Percentiles rank a stretch among this genome's conserved stretches.
phyloP scores from a whole-genome alignment of 1,140 invertebrate species.

The Pomacea maculata region DNA sequence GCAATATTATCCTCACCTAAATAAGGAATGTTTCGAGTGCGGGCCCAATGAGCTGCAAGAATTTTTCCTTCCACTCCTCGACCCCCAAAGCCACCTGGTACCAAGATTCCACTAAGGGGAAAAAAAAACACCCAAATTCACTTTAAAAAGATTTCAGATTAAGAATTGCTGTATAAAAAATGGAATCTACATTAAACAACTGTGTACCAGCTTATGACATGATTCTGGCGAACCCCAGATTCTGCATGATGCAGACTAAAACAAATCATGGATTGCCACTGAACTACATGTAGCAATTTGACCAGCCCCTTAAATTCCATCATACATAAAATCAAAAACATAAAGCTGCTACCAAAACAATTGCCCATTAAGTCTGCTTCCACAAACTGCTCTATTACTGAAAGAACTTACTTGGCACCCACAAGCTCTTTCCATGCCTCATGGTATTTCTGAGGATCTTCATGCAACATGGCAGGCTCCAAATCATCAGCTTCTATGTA shows the following conservation, averaged over 20 bases:
- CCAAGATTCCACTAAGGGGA: slow-evolving; percentile 79
- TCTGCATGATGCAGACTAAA: neutral
- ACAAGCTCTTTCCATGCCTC: slow-evolving; percentile 94
- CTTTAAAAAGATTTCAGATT: no score
- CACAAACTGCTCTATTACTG: neutral
- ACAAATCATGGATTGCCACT: neutral
- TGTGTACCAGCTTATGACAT: no score
- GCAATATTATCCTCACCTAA: slow-evolving; percentile 70
- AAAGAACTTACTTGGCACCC: slow-evolving; percentile 77
- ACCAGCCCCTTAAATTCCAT: neutral
- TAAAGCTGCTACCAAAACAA: neutral
- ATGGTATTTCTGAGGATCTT: slow-evolving; percentile 86
- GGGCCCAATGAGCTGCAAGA: slow-evolving; percentile 90
- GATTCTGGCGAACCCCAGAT: no score
- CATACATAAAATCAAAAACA: no score
- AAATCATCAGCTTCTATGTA: slow-evolving; percentile 92
- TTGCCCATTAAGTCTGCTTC: neutral
- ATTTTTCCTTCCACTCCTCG: slow-evolving; percentile 98
- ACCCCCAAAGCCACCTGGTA: slow-evolving; percentile 97
- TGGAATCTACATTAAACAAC: no score
- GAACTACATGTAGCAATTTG: neutral
- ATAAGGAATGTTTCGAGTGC: slow-evolving; percentile 88
- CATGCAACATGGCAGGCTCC: slow-evolving; percentile 77
- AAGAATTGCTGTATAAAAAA: no score
- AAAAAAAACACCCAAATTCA: slow-evolving; percentile 4